Evolutionary conservation across 2,888 invertebrate genomes (phyloP).

Genomic region (Ochropleura leucogaster): DNA sequence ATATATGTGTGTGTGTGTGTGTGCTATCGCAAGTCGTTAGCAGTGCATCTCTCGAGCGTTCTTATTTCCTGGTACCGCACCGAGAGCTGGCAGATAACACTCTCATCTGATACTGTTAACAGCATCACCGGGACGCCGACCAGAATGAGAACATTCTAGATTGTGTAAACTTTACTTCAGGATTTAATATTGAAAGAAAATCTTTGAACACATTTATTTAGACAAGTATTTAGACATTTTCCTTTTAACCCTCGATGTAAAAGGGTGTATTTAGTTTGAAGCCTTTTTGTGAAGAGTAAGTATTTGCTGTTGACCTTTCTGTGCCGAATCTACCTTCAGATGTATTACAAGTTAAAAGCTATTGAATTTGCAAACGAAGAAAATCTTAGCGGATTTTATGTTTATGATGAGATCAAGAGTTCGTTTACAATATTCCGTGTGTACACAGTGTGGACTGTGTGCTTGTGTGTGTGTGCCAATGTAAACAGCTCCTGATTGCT

Average conservation of each 20-base stretch:
- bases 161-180: conserved; percentile 17
- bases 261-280: conserved; percentile 31
- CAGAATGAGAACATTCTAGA: conserved; percentile 7
- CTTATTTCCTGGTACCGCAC: conserved; percentile 40
- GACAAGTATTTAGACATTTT: conserved; percentile 34
- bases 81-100: conserved; percentile 15
- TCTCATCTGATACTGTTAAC: conserved; percentile 30
- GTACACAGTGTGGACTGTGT: neutral
- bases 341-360: conserved; percentile 30
- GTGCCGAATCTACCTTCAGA: conserved; percentile 8
- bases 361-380: conserved; percentile 18
- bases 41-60: conserved; percentile 31
- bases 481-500: conserved; percentile 3
- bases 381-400: conserved; percentile 5
- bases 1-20: neutral
- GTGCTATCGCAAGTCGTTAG: conserved; percentile 31
- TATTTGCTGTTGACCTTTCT: conserved; percentile 30
- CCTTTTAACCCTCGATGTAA: conserved; percentile 22
- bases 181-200: conserved; percentile 12
- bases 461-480: neutral
- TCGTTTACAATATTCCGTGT: neutral
- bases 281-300: conserved; percentile 32
- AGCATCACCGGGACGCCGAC: conserved; percentile 13
- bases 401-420: conserved; percentile 1
- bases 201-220: conserved; percentile 31